Evolutionary conservation across 30 jellyfish, hydroid and myxozoan genomes (phyloP), one percentile per base, ranked within the genome.

Genomic region (Sanderia malayensis): DNA sequence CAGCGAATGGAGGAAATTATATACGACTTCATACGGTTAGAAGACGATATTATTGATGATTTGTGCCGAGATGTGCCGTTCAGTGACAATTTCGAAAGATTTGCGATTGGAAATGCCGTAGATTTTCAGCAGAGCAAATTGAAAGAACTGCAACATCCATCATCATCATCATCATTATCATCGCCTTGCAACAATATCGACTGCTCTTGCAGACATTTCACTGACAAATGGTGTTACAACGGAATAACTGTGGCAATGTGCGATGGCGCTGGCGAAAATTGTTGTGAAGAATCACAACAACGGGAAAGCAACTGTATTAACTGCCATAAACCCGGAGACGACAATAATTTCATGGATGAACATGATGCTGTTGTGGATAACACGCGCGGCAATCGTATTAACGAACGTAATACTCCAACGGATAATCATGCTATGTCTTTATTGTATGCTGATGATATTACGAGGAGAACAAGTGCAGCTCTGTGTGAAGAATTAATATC

Each of bases 1-100:
- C n/a, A n/a, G n/a, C n/a, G n/a, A 49, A 78, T 78, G 89, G 89
- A 78, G 81, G 82, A 78, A 55, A 78, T 78, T 24, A 79, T 78
- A 13, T 78, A 44, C 58, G 81, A 78, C 30, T 78, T 78, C 52
- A 33, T 78, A 9, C 70, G 89, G 67, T 71, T 78, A 2, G 89
- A 67, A 26, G 89, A 78, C 33, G 89, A 78, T 31, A 78, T 78
- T 0, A 55, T 78, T 4, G 89, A 78, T 31, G 89, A 78, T 34
- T 30, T 78, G 11, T 78, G 89, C 81, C 53, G 71, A 65, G 89
- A 78, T 31, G 70, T 78, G 3, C 89, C 82, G 3, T 74, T 69
- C 37, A 58, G 62, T 31, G 53, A 63, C 57, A 67, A 78, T 44
- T 65, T 44, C 49, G 68, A 66, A 20, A 46, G 89, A 34, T 78